phyloP scores from a whole-genome alignment of 64 coral and sea anemone genomes.

The Stichodactyla helianthus region DNA sequence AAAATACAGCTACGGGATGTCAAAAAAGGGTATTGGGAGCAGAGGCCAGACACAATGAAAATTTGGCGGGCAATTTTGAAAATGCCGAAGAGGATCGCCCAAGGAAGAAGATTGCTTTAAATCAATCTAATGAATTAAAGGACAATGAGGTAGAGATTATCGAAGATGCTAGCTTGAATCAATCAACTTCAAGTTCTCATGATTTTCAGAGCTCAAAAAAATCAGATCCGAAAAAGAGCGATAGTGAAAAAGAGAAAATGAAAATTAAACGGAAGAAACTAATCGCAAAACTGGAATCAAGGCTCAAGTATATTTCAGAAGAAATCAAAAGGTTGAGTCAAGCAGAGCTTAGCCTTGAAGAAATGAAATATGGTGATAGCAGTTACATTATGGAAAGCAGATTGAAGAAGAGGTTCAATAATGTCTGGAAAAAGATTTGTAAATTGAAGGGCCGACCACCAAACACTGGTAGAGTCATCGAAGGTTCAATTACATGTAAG shows the following conservation, averaged over 20 bases:
- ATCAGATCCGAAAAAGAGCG: not conserved
- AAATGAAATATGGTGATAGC: conserved; percentile 80
- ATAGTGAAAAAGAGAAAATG: not conserved
- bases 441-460: conserved; percentile 60
- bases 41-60: not conserved
- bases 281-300: conserved; percentile 44
- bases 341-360: conserved; percentile 76
- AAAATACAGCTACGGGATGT: not conserved
- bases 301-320: conserved; percentile 53
- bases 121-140: not conserved
- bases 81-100: not conserved
- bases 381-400: conserved; percentile 83
- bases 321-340: conserved; percentile 82
- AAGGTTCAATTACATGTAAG: conserved; percentile 60
- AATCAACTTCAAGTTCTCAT: not conserved
- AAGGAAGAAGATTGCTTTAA: not conserved
- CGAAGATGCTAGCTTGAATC: not conserved
- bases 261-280: conserved; percentile 32
- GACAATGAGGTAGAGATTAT: conserved; percentile 10
- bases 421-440: conserved; percentile 88
- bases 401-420: conserved; percentile 74
- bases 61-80: conserved; percentile 53
- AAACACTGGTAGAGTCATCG: conserved; percentile 78
- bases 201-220: not conserved
- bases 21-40: not conserved